phyloP scores from a whole-genome alignment of 2,888 invertebrate species.

The Allophyes oxyacanthae region DNA sequence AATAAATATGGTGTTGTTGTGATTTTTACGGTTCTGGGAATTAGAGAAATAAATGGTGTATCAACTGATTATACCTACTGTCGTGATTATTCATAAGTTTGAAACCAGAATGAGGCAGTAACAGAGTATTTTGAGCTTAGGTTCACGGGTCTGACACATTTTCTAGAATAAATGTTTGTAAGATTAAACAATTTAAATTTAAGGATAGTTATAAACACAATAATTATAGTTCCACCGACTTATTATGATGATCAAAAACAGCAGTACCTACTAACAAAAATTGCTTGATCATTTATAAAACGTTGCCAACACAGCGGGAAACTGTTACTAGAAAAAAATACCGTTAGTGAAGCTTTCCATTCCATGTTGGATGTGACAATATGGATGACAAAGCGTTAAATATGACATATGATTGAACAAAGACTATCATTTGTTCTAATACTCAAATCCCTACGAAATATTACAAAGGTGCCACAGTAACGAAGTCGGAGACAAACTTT shows the following conservation, averaged over 20 bases:
- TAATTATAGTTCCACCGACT: no score
- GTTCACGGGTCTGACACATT: no score
- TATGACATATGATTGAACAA: constrained; percentile 46
- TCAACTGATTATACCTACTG: constrained; percentile 25
- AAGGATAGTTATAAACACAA: no score
- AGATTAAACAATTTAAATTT: no score
- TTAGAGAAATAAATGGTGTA: constrained; percentile 22
- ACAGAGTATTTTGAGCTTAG: neutral
- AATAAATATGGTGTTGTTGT: constrained; percentile 53
- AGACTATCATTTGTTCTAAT: constrained; percentile 45
- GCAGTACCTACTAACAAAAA: no score
- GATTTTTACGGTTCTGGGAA: constrained; percentile 77
- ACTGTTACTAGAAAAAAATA: neutral
- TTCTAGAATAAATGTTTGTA: no score
- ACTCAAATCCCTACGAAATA: constrained; percentile 40
- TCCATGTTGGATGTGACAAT: constrained; percentile 1
- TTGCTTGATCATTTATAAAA: no score
- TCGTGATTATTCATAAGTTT: constrained; percentile 25
- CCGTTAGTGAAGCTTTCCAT: neutral
- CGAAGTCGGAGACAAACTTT: constrained; percentile 34
- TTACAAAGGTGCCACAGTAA: constrained; percentile 49
- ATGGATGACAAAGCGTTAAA: constrained; percentile 37
- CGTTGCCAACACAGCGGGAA: neutral
- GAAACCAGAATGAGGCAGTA: constrained; percentile 13
- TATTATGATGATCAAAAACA: no score